phyloP scores from a whole-genome alignment of 2,113 vertebrate species.

The Noturus placidus region DNA sequence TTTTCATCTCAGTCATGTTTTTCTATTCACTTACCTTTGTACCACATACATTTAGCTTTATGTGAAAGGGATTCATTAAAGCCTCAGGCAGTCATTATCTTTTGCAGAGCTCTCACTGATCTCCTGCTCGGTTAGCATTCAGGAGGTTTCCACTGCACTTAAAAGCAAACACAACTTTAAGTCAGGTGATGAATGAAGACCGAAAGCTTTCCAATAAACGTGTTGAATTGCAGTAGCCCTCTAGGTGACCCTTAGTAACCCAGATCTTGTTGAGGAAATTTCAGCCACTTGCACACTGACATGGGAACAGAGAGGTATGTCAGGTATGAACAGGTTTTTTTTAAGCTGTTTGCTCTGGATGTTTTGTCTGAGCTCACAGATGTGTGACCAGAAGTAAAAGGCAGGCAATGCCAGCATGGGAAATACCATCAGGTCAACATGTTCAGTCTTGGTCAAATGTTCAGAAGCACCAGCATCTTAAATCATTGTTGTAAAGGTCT shows the following conservation, averaged over 20 bases:
- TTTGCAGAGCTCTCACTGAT: not conserved
- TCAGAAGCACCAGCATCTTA: not conserved
- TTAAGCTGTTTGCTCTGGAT: slow-evolving; percentile 45
- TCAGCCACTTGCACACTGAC: slow-evolving; percentile 43
- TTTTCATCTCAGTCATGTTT: slow-evolving; percentile 2
- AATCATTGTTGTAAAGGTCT: slow-evolving; percentile 7
- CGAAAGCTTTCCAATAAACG: slow-evolving; percentile 34
- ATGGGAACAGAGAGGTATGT: slow-evolving; percentile 51
- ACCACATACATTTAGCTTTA: not conserved
- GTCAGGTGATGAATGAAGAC: slow-evolving; percentile 32
- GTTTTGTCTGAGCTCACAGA: slow-evolving; percentile 58
- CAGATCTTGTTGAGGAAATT: slow-evolving; percentile 45
- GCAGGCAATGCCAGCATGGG: slow-evolving; percentile 31
- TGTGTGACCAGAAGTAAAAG: slow-evolving; percentile 51
- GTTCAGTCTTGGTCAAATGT: slow-evolving; percentile 28
- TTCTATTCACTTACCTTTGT: not conserved
- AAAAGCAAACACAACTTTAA: slow-evolving; percentile 36
- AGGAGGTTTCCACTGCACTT: slow-evolving; percentile 28
- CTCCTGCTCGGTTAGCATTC: slow-evolving; percentile 10
- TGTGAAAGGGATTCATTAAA: not conserved
- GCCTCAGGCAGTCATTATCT: not conserved
- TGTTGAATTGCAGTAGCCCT: slow-evolving; percentile 49
- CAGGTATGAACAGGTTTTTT: slow-evolving; percentile 52
- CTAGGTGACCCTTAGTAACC: slow-evolving; percentile 43
- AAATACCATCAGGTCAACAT: slow-evolving; percentile 33